Conservation (phyloP, 2,888 invertebrate genomes). For the Parnassius orleans region DNA sequence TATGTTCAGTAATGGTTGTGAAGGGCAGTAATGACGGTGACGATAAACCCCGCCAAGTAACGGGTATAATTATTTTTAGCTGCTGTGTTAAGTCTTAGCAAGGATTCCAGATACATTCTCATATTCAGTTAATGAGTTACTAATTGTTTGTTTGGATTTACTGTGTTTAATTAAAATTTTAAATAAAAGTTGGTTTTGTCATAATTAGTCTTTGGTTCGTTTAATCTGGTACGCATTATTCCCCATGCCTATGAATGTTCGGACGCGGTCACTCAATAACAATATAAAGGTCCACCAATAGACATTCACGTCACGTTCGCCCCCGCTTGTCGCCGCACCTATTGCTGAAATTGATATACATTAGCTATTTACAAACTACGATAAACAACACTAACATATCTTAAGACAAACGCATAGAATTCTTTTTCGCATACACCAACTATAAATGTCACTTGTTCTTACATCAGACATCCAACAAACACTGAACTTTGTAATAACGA, state of each 20-base stretch:
- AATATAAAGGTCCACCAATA: constrained; percentile 66
- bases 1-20: too few relatives aligned
- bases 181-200: background rate
- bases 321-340: constrained; percentile 65
- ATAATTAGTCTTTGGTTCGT: background rate
- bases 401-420: constrained; percentile 41
- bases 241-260: constrained; percentile 1
- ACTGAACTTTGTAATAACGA: constrained; percentile 40
- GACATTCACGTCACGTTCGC: constrained; percentile 70
- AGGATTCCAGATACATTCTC: too few relatives aligned
- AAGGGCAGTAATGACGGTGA: too few relatives aligned
- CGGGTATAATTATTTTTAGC: too few relatives aligned
- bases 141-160: too few relatives aligned
- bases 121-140: too few relatives aligned
- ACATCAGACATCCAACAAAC: constrained; percentile 41
- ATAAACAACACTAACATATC: constrained; percentile 30
- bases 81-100: too few relatives aligned
- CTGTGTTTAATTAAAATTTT: too few relatives aligned
- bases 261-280: constrained; percentile 66
- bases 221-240: too few relatives aligned
- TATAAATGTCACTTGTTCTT: constrained; percentile 25
- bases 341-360: constrained; percentile 78
- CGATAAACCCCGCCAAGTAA: too few relatives aligned
- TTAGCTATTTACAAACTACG: constrained; percentile 44
- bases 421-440: constrained; percentile 33